Conservation (phyloP, 2,113 vertebrate species). For the Ibidorhyncha struthersii region DNA sequence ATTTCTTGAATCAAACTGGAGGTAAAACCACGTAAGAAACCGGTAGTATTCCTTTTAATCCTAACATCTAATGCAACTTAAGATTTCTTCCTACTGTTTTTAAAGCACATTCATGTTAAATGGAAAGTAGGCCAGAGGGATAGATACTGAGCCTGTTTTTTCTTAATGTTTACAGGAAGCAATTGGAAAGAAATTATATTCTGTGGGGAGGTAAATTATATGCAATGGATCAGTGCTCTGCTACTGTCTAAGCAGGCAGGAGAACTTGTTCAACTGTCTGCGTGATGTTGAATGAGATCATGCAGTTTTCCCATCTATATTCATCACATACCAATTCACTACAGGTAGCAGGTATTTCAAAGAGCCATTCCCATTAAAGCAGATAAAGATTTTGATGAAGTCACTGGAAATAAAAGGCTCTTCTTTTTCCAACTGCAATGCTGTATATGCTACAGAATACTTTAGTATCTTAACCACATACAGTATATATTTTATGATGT, state of each 20-base stretch:
- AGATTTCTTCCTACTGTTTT: neutral
- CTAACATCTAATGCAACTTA: neutral
- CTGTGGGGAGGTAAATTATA: neutral
- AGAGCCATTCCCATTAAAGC: neutral
- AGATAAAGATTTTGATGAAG: neutral
- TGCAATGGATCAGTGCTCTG: neutral
- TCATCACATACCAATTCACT: neutral
- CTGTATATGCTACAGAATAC: neutral
- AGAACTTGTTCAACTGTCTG: neutral
- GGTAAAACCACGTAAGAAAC: neutral
- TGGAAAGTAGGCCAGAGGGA: neutral
- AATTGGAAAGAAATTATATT: neutral
- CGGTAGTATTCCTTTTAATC: neutral
- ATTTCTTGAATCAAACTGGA: neutral
- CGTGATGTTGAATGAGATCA: neutral
- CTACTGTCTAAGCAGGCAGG: neutral
- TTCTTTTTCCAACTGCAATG: neutral
- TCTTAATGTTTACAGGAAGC: neutral
- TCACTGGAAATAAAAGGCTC: neutral
- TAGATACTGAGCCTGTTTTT: neutral
- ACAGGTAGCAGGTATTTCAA: neutral
- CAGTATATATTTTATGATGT: neutral
- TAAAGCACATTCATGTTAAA: neutral
- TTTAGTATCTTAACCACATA: neutral
- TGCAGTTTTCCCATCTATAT: neutral